phyloP scores from a whole-genome alignment of 2,797 vertebrate species.

The Megalops cyprinoides region DNA sequence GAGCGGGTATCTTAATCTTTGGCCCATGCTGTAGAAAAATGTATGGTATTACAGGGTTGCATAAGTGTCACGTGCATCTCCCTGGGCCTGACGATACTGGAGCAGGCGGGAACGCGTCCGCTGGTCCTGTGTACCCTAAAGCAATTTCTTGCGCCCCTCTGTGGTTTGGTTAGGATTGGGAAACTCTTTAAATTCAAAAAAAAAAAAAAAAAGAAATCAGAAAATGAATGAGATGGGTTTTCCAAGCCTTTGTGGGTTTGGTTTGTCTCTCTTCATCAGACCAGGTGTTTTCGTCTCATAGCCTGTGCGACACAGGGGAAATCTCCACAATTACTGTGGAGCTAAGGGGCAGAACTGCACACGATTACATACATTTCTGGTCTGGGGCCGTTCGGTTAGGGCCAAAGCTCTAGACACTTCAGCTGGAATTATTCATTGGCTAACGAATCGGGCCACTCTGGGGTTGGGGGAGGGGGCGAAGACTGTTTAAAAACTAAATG shows the following conservation, averaged over 20 bases:
- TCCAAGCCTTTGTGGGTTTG: background rate
- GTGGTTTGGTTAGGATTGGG: background rate
- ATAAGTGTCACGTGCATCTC: background rate
- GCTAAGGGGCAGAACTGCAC: background rate
- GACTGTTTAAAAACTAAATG: background rate
- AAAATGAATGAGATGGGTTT: too few relatives aligned
- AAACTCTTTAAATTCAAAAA: background rate
- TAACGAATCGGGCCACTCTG: background rate
- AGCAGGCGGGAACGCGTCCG: background rate
- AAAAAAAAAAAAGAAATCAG: background rate
- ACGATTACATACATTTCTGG: conserved; percentile 9
- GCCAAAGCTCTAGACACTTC: conserved; percentile 10
- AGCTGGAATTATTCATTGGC: conserved; percentile 18
- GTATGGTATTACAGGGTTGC: background rate
- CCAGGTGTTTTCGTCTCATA: background rate
- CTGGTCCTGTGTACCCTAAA: background rate
- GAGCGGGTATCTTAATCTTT: background rate
- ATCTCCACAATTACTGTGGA: conserved; percentile 17
- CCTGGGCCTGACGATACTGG: background rate
- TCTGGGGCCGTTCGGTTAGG: conserved; percentile 20
- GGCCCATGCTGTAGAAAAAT: background rate
- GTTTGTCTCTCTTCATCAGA: background rate
- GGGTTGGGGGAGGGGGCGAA: too few relatives aligned
- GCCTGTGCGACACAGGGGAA: background rate
- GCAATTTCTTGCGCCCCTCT: background rate